A percentile compares a stretch with the other conserved stretches of the same genome.
Conservation (phyloP, 1,140 invertebrate genomes). For the Apocrypta bakeri region DNA sequence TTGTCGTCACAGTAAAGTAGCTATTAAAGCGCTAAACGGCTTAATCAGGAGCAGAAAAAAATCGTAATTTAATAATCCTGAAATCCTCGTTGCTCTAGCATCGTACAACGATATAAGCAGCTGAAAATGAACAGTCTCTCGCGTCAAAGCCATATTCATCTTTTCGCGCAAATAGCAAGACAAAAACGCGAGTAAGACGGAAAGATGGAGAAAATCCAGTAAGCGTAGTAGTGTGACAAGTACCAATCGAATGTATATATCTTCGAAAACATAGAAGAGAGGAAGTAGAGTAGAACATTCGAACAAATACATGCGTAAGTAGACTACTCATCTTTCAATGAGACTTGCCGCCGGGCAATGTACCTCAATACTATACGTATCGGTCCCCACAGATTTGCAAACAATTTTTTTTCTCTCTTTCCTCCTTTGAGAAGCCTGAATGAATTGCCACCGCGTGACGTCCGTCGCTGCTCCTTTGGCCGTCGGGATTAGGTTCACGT, state of each 20-base stretch:
- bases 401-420: constrained; percentile 10
- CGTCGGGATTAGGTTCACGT: constrained; percentile 9
- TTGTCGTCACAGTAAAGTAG: no score
- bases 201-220: neutral
- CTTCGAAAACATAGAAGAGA: neutral
- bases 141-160: neutral
- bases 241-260: no score
- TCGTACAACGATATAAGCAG: neutral
- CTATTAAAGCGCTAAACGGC: no score
- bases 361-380: constrained; percentile 14
- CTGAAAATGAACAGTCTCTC: neutral
- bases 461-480: constrained; percentile 33
- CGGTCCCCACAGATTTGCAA: constrained; percentile 32
- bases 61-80: no score
- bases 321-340: constrained; percentile 28
- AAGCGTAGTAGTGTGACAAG: neutral
- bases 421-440: neutral
- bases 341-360: neutral
- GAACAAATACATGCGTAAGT: neutral
- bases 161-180: neutral
- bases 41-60: no score
- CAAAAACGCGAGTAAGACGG: neutral
- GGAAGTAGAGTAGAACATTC: neutral
- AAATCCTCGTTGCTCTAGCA: no score
- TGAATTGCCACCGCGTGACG: constrained; percentile 8